Evolutionary conservation across 2,888 invertebrate species (phyloP).

Genomic region (Napeogenes inachia): DNA sequence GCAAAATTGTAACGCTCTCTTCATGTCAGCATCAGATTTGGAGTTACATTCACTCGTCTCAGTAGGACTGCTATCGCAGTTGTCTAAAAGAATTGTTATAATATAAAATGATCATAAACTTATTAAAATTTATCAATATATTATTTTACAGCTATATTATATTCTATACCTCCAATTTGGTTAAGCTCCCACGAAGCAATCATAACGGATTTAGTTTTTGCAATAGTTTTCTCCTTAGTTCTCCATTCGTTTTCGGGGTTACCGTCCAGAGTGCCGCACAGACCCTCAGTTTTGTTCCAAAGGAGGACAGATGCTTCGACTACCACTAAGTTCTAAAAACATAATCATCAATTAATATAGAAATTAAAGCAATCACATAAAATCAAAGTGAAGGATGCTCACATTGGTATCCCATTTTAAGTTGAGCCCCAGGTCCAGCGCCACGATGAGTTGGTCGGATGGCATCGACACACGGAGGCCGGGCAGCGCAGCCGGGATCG

Average conservation of each 20-base stretch:
- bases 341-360: background rate
- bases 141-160: background rate
- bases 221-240: slow-evolving; percentile 76
- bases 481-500: slow-evolving; percentile 84
- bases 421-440: slow-evolving; percentile 81
- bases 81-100: slow-evolving; percentile 52
- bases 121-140: background rate
- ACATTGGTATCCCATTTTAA: slow-evolving; percentile 88
- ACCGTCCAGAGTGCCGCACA: slow-evolving; percentile 89
- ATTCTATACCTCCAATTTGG: slow-evolving; percentile 67
- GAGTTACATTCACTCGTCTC: slow-evolving; percentile 70
- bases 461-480: slow-evolving; percentile 85
- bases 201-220: slow-evolving; percentile 67
- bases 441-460: slow-evolving; percentile 82
- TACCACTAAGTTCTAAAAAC: slow-evolving; percentile 78
- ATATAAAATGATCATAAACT: background rate
- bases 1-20: slow-evolving; percentile 79
- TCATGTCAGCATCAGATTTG: slow-evolving; percentile 48
- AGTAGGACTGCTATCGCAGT: slow-evolving; percentile 73
- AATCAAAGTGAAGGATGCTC: slow-evolving; percentile 36
- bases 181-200: slow-evolving; percentile 79
- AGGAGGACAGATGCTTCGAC: slow-evolving; percentile 81
- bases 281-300: slow-evolving; percentile 88
- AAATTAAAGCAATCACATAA: background rate
- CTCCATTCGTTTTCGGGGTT: slow-evolving; percentile 82